A percentile compares a stretch with the other conserved stretches of the same genome.
Conservation (phyloP, 2,797 vertebrate genomes). For the Loris lydekkerianus region DNA sequence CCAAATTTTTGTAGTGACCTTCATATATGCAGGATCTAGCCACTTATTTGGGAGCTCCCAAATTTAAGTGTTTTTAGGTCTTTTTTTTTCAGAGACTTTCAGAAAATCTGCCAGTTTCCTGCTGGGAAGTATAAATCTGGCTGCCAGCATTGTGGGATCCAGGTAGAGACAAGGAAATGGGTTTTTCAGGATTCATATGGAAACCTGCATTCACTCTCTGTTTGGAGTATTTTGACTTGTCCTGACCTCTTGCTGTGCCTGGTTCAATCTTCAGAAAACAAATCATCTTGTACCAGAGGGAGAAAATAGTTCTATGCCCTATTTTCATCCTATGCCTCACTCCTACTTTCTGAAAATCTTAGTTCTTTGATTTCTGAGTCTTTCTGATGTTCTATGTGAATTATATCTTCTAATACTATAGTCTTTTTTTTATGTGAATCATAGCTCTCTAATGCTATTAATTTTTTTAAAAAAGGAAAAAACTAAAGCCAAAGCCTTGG, state of each 20-base stretch:
- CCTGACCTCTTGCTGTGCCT: not conserved
- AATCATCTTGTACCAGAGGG: not conserved
- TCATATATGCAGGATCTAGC: not conserved
- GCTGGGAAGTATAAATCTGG: not conserved
- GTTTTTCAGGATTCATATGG: not conserved
- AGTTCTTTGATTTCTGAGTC: not conserved
- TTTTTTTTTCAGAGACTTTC: not conserved
- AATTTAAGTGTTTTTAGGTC: not conserved
- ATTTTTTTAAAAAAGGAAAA: not conserved
- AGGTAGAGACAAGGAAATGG: not conserved
- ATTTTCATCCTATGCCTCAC: not conserved
- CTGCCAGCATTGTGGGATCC: not conserved
- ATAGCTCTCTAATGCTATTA: not conserved
- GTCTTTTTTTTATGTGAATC: conserved; percentile 33
- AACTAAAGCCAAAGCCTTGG: not conserved
- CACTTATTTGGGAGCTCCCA: not conserved
- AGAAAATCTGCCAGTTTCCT: not conserved
- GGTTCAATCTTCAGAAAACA: conserved; percentile 45
- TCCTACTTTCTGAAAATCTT: conserved; percentile 17
- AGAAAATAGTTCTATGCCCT: not conserved
- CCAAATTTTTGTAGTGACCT: too few relatives aligned
- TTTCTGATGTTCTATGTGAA: conserved; percentile 30
- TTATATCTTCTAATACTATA: not conserved
- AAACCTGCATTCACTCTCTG: not conserved
- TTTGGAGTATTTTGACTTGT: not conserved